phyloP scores from a whole-genome alignment of 2,888 invertebrate species.

The Drosophila neutralis region DNA sequence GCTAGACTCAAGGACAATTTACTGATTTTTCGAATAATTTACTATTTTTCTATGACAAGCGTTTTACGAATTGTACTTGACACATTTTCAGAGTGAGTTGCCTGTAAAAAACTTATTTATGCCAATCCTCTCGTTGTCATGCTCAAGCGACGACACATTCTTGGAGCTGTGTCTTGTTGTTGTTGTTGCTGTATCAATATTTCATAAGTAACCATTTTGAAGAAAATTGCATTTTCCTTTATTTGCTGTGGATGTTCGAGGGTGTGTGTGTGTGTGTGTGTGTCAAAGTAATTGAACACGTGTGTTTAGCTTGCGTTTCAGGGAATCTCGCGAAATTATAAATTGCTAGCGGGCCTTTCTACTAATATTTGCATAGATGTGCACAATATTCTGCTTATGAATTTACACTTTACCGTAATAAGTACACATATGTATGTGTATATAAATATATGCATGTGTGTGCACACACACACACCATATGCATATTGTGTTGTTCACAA shows the following conservation, averaged over 20 bases:
- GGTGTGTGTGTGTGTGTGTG: not conserved
- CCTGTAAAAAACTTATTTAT: not conserved
- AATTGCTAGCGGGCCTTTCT: conserved; percentile 44
- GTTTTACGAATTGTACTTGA: not conserved
- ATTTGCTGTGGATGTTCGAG: conserved; percentile 40
- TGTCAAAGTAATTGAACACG: conserved; percentile 51
- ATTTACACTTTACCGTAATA: conserved; percentile 32
- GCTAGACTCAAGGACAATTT: not conserved
- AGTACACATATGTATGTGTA: not conserved
- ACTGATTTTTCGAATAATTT: not conserved
- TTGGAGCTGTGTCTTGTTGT: conserved; percentile 17
- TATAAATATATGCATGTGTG: not conserved
- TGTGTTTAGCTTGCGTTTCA: conserved; percentile 21
- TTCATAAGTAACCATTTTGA: conserved; percentile 75
- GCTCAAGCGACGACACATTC: not conserved
- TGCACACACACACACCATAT: not conserved
- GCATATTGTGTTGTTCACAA: conserved; percentile 13
- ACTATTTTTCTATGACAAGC: not conserved
- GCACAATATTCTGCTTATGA: conserved; percentile 32
- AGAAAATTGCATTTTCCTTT: conserved; percentile 75
- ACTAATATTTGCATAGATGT: conserved; percentile 65
- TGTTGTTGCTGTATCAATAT: conserved; percentile 62
- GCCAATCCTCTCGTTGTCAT: not conserved
- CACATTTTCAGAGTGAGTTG: not conserved
- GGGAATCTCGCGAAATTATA: conserved; percentile 31